Percentiles rank a stretch among this genome's conserved stretches.
Evolutionary conservation across 2,888 invertebrate genomes (phyloP).

Genomic region (Theretra japonica): DNA sequence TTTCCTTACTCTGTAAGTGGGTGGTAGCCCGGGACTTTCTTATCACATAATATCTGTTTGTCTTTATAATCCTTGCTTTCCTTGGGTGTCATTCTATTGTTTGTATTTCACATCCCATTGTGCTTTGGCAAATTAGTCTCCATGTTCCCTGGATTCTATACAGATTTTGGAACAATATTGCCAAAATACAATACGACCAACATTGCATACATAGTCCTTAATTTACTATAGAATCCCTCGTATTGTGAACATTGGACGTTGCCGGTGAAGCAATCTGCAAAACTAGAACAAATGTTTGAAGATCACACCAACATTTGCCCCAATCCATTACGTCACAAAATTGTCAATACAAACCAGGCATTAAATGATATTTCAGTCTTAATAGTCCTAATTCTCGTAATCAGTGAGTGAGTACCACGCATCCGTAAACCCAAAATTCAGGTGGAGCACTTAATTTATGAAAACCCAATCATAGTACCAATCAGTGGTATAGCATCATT

Average conservation of each 20-base stretch:
- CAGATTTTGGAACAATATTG: too few relatives aligned
- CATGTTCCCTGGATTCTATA: too few relatives aligned
- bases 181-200: too few relatives aligned
- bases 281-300: too few relatives aligned
- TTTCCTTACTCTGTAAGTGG: background rate
- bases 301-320: too few relatives aligned
- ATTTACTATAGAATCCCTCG: too few relatives aligned
- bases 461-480: slow-evolving; percentile 45
- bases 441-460: slow-evolving; percentile 58
- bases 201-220: too few relatives aligned
- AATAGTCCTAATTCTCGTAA: background rate
- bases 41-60: background rate
- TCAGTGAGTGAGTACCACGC: background rate
- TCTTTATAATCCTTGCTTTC: background rate
- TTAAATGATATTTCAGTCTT: background rate
- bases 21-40: background rate
- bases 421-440: slow-evolving; percentile 23
- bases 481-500: slow-evolving; percentile 59
- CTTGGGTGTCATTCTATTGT: background rate
- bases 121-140: background rate
- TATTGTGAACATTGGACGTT: too few relatives aligned
- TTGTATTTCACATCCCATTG: background rate
- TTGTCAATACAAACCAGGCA: background rate
- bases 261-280: too few relatives aligned
- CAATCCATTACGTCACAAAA: background rate